A percentile compares a stretch with the other conserved stretches of the same genome.
phyloP scores from a whole-genome alignment of 2,888 invertebrate genomes.

The Hydraecia micacea region DNA sequence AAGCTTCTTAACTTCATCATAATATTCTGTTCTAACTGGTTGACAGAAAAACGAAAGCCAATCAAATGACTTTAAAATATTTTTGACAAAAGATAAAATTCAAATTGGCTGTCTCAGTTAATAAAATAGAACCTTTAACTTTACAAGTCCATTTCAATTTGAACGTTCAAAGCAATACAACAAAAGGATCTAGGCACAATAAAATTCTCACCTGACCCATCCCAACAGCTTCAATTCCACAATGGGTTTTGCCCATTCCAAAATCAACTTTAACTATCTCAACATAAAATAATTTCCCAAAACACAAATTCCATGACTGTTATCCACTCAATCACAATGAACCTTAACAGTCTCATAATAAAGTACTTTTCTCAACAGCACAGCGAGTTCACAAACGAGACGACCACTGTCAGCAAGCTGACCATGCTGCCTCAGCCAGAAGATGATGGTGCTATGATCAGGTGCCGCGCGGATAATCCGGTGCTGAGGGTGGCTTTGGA shows the following conservation, averaged over 20 bases:
- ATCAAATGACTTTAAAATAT: not conserved
- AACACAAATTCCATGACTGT: constrained; percentile 89
- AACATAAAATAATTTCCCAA: constrained; percentile 50
- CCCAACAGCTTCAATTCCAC: not conserved
- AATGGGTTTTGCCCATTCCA: no score
- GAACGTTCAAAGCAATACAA: not conserved
- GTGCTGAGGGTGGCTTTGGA: constrained; percentile 94
- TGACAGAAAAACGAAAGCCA: not conserved
- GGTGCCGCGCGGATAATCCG: constrained; percentile 96
- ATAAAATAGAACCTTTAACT: not conserved
- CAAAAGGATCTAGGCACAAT: not conserved
- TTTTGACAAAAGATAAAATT: not conserved
- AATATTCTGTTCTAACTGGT: not conserved
- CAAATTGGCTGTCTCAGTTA: not conserved
- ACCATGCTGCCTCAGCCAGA: constrained; percentile 95
- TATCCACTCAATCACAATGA: not conserved
- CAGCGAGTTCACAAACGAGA: constrained; percentile 92
- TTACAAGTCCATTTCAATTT: constrained; percentile 18
- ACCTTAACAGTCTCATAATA: not conserved
- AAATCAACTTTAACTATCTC: not conserved
- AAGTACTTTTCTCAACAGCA: constrained; percentile 84
- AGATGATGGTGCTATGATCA: constrained; percentile 95
- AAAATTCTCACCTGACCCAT: not conserved
- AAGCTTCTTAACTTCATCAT: not conserved
- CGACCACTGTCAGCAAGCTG: constrained; percentile 93